Conservation (phyloP, 2,113 vertebrate genomes). For the Pteronura brasiliensis region DNA sequence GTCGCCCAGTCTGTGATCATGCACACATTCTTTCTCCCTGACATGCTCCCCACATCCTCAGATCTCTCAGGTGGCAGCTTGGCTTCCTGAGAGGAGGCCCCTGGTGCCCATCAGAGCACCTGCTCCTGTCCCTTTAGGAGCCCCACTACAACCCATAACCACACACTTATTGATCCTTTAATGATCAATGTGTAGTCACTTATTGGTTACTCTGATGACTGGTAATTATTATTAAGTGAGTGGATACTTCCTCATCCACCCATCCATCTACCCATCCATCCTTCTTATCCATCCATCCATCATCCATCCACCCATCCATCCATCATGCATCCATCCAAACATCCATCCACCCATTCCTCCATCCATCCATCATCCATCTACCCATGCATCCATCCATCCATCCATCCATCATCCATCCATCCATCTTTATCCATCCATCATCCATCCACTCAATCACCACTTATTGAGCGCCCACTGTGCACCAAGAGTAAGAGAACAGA, state of each 20-base stretch:
- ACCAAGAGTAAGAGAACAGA: not conserved
- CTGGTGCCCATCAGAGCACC: not conserved
- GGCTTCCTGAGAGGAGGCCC: not conserved
- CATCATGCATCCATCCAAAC: too few relatives aligned
- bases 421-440: too few relatives aligned
- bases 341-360: too few relatives aligned
- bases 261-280: not conserved
- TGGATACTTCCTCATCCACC: not conserved
- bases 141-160: rapidly evolving
- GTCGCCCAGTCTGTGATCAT: rapidly evolving
- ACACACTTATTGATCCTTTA: not conserved
- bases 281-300: too few relatives aligned
- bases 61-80: not conserved
- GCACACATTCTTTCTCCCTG: not conserved
- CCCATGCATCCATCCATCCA: not conserved
- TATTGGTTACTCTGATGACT: not conserved
- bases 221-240: not conserved
- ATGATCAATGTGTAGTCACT: rapidly evolving
- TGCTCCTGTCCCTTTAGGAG: not conserved
- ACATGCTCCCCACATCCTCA: too few relatives aligned
- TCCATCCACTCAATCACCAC: not conserved
- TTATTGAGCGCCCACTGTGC: not conserved
- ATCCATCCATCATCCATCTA: too few relatives aligned
- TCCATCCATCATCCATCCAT: too few relatives aligned
- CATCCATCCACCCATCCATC: too few relatives aligned